Percentiles rank a stretch among this genome's conserved stretches.
These are phyloP conservation scores for Spodoptera frugiperda DNA, from an alignment of 1,140 invertebrate genomes.

Conservation along the genomic window DNA sequence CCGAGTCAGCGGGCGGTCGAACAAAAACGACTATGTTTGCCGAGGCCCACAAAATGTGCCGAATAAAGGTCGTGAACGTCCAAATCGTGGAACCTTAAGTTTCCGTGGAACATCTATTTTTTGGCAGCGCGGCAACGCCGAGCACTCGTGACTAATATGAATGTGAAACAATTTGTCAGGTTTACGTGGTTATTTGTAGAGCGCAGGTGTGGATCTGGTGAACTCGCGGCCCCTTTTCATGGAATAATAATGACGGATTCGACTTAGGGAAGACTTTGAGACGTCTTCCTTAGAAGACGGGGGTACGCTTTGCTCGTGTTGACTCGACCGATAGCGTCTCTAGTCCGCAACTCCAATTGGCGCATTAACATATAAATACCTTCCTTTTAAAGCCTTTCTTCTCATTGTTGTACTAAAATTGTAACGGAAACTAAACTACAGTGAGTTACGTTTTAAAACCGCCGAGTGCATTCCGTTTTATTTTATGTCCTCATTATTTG, in stretches of 20 bases:
- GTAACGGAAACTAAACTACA: conserved; percentile 14
- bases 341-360: too few species aligned
- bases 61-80: conserved; percentile 53
- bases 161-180: conserved; percentile 77
- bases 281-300: conserved; percentile 12
- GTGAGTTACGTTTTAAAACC: conserved; percentile 20
- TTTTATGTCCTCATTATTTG: conserved; percentile 37
- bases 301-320: conserved; percentile 7
- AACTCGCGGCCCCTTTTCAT: conserved; percentile 58
- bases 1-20: conserved; percentile 40
- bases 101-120: conserved; percentile 61
- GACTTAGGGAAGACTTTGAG: conserved; percentile 68
- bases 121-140: conserved; percentile 51
- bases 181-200: conserved; percentile 75
- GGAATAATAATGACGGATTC: conserved; percentile 77
- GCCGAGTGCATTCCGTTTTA: conserved; percentile 32
- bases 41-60: conserved; percentile 48
- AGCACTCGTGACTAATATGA: conserved; percentile 66
- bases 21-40: conserved; percentile 54
- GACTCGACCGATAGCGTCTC: conserved; percentile 8
- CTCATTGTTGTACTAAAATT: background rate
- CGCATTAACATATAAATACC: conserved; percentile 3
- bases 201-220: conserved; percentile 62
- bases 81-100: conserved; percentile 58
- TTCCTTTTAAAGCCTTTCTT: conserved; percentile 5